Conservation (phyloP, 1,140 invertebrate species). For the Drosophila melanogaster region Release_6_plus_ISO1_MT NT_033777.3:27667001-27667500, state of each 20-base stretch:
- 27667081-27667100: constrained; percentile 75
- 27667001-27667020: not conserved
- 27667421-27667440: constrained; percentile 61
- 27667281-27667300: not conserved
- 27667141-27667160: constrained; percentile 66
- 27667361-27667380: constrained; percentile 91
- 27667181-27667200: constrained; percentile 98
- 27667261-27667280: not conserved
- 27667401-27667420: constrained; percentile 78
- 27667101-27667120: constrained; percentile 84
- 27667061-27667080: constrained; percentile 56
- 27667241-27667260: constrained; percentile 86
- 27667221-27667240: constrained; percentile 92
- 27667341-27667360: constrained; percentile 7
- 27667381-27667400: constrained; percentile 90
- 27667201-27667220: constrained; percentile 95
- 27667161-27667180: constrained; percentile 85
- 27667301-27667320: too few relatives aligned
- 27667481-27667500: constrained; percentile 90
- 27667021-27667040: constrained; percentile 47
- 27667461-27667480: constrained; percentile 68
- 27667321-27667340: too few relatives aligned
- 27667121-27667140: constrained; percentile 66
- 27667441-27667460: constrained; percentile 65
- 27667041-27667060: constrained; percentile 72